A percentile compares a stretch with the other conserved stretches of the same genome.
Evolutionary conservation across 2,113 vertebrate species (phyloP).

Genomic region (Oryzias javanicus): DNA sequence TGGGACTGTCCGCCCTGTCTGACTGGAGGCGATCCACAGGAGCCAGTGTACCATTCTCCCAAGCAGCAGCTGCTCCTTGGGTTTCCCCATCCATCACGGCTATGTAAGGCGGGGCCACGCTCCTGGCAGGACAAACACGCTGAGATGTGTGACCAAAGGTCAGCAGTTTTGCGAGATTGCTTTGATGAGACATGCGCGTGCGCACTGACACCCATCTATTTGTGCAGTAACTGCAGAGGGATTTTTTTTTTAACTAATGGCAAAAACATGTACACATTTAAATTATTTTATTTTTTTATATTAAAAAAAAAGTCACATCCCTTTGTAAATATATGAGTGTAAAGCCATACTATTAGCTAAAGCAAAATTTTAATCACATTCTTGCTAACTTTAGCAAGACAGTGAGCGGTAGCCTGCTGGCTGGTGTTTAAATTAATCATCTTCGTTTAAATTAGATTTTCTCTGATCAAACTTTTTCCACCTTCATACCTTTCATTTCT

Average conservation of each 20-base stretch:
- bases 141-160: constrained; percentile 25
- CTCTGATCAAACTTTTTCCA: not conserved
- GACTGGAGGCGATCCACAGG: constrained; percentile 76
- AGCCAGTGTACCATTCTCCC: constrained; percentile 78
- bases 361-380: constrained; percentile 18
- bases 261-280: no score
- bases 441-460: not conserved
- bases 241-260: no score
- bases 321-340: no score
- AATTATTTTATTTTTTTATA: no score
- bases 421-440: not conserved
- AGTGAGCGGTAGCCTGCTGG: not conserved
- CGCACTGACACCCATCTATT: no score
- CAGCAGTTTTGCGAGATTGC: constrained; percentile 1
- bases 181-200: no score
- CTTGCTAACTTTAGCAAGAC: constrained; percentile 28
- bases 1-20: constrained; percentile 89
- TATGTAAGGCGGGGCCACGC: constrained; percentile 16
- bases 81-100: constrained; percentile 83
- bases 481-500: constrained; percentile 57
- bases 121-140: constrained; percentile 32
- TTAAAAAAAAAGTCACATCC: no score
- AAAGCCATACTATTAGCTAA: not conserved
- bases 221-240: no score
- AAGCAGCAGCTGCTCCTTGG: constrained; percentile 74